Evolutionary conservation across 2,797 vertebrate genomes (phyloP).

Genomic region (Pipistrellus nathusii): DNA sequence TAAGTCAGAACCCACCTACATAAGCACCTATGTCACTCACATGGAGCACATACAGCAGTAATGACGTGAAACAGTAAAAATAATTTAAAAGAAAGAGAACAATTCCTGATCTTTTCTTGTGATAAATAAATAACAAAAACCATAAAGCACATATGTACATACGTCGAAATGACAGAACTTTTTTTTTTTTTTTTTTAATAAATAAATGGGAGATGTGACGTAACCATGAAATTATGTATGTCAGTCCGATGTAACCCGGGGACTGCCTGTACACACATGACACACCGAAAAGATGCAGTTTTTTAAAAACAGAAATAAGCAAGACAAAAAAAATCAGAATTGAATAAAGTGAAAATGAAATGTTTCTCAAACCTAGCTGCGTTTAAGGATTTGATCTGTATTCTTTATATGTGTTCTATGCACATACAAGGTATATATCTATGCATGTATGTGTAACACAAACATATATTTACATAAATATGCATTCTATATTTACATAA

Average conservation of each 20-base stretch:
- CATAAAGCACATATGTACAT: too few relatives aligned
- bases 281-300: not conserved
- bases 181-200: too few relatives aligned
- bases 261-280: not conserved
- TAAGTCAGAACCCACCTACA: too few relatives aligned
- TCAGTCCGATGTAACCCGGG: too few relatives aligned
- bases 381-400: slow-evolving; percentile 39
- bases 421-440: not conserved
- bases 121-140: too few relatives aligned
- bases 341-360: slow-evolving; percentile 54
- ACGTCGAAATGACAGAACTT: too few relatives aligned
- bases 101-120: too few relatives aligned
- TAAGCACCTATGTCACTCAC: too few relatives aligned
- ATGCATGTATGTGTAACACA: not conserved
- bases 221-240: accelerated
- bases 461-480: not conserved
- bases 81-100: too few relatives aligned
- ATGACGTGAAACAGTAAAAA: too few relatives aligned
- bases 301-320: slow-evolving; percentile 50
- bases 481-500: not conserved
- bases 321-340: slow-evolving; percentile 2
- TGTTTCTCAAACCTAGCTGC: not conserved
- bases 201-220: too few relatives aligned
- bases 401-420: not conserved
- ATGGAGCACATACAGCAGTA: too few relatives aligned